Evolutionary conservation across 1,140 invertebrate genomes (phyloP).

Genomic region (Drosophila carrolli): DNA sequence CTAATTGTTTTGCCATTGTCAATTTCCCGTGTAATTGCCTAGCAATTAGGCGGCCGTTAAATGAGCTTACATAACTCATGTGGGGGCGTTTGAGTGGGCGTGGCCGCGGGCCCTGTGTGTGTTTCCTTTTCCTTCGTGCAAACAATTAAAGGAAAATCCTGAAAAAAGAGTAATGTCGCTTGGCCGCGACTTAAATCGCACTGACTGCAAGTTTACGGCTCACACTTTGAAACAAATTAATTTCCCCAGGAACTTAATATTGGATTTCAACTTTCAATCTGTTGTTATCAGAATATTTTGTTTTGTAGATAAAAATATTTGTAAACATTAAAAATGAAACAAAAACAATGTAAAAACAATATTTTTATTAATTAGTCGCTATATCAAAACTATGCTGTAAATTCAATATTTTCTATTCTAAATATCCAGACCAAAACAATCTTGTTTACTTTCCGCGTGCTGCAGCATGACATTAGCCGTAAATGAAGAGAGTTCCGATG

Average conservation of each 20-base stretch:
- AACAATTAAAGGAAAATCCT: slow-evolving; percentile 57
- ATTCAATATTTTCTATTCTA: not conserved
- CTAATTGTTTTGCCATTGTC: slow-evolving; percentile 78
- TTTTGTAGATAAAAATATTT: no score
- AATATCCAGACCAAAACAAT: not conserved
- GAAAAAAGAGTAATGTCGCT: slow-evolving; percentile 4
- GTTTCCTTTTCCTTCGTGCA: slow-evolving; percentile 8
- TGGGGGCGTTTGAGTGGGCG: slow-evolving; percentile 6
- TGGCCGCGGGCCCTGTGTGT: slow-evolving; percentile 3
- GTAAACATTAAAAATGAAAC: no score
- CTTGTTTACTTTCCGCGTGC: not conserved
- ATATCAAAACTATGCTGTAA: no score
- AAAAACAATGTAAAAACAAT: not conserved
- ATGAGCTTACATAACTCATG: slow-evolving; percentile 63
- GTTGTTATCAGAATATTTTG: no score
- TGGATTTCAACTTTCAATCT: no score
- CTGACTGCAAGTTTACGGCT: not conserved
- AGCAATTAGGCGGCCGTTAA: slow-evolving; percentile 64
- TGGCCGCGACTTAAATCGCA: slow-evolving; percentile 7
- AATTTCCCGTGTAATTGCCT: slow-evolving; percentile 74
- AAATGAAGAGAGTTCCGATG: slow-evolving; percentile 16
- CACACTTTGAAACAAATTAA: no score
- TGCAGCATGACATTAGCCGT: not conserved
- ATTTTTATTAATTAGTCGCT: no score
- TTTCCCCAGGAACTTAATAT: not conserved